These are phyloP conservation scores for Scaptomyza reducta DNA, from an alignment of 2,888 invertebrate species.

Conservation along the genomic window DNA sequence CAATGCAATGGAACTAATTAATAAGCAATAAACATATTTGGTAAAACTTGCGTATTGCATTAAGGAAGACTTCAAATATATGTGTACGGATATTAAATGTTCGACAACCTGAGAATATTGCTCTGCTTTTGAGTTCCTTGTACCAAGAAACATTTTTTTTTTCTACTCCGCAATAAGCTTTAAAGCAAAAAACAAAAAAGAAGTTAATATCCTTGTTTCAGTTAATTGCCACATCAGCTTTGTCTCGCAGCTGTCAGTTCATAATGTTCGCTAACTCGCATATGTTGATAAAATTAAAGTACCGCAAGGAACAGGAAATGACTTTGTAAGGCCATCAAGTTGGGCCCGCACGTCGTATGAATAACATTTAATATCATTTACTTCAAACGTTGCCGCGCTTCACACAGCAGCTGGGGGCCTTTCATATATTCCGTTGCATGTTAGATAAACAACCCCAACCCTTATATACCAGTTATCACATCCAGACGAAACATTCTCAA, in stretches of 20 bases:
- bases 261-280: conserved; percentile 33
- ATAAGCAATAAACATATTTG: background rate
- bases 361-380: conserved; percentile 65
- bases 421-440: conserved; percentile 16
- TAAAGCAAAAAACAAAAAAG: background rate
- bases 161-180: background rate
- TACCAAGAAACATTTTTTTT: too few species aligned
- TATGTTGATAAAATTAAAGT: conserved; percentile 50
- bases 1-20: conserved; percentile 12
- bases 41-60: background rate
- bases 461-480: background rate
- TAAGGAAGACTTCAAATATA: background rate
- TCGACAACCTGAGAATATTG: background rate
- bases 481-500: background rate
- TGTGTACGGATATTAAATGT: background rate
- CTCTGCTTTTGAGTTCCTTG: too few species aligned
- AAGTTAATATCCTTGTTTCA: background rate
- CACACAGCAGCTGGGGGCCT: conserved; percentile 18
- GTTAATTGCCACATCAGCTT: conserved; percentile 32
- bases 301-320: conserved; percentile 46
- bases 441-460: conserved; percentile 25
- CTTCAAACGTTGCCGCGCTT: conserved; percentile 39
- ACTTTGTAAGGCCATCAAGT: conserved; percentile 38
- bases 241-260: conserved; percentile 22
- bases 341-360: conserved; percentile 53